Conservation (phyloP, 2,797 vertebrate species). For the Tiaroga cobitis region DNA sequence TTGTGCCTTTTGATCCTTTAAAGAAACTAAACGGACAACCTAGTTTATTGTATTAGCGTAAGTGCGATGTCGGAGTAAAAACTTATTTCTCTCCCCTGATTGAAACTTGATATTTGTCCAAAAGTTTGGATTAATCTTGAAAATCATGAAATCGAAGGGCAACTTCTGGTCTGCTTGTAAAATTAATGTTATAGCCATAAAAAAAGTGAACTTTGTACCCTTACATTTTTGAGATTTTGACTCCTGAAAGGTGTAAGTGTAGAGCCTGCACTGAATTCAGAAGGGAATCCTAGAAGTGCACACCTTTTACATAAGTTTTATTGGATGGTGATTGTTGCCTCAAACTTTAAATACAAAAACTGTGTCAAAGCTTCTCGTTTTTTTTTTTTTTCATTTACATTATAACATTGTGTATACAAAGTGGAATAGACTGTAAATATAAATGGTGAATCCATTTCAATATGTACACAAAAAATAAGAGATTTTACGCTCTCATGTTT, state of each 20-base stretch:
- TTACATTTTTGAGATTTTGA: not conserved
- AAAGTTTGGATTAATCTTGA: not conserved
- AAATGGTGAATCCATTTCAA: not conserved
- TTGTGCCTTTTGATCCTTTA: not conserved
- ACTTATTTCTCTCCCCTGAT: not conserved
- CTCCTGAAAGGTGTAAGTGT: not conserved
- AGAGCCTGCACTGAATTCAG: not conserved
- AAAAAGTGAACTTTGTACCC: not conserved
- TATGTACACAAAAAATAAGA: not conserved
- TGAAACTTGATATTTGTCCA: too few species aligned
- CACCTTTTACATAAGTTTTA: not conserved
- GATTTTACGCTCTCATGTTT: not conserved
- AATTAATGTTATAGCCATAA: too few species aligned
- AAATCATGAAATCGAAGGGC: not conserved
- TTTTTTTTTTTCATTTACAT: not conserved
- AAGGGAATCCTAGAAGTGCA: not conserved
- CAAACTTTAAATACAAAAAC: not conserved
- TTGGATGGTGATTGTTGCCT: not conserved
- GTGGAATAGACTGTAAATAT: not conserved
- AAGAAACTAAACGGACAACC: not conserved
- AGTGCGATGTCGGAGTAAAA: not conserved
- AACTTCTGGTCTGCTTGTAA: not conserved
- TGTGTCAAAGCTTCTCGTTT: not conserved
- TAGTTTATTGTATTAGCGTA: not conserved
- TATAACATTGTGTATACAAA: not conserved